phyloP scores from a whole-genome alignment of 1,140 invertebrate genomes.

The Tribolium madens region DNA sequence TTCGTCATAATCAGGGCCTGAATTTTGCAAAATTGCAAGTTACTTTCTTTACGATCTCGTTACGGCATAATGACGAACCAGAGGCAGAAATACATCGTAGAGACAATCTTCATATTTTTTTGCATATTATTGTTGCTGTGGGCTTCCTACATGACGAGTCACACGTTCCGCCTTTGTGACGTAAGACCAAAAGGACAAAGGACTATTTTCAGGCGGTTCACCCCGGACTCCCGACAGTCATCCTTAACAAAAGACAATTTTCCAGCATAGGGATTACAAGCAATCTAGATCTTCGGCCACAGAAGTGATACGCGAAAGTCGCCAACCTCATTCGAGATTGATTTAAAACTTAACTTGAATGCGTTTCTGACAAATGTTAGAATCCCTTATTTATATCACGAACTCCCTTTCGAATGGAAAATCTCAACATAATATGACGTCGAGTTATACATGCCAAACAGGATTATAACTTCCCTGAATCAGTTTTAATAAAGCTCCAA shows the following conservation, averaged over 20 bases:
- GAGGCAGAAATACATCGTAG: neutral
- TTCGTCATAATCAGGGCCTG: constrained; percentile 1
- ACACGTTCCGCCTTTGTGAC: too few species aligned
- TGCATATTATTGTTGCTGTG: neutral
- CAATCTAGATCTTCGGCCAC: constrained; percentile 10
- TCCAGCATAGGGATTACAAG: constrained; percentile 25
- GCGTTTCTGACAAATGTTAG: neutral
- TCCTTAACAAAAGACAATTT: constrained; percentile 25
- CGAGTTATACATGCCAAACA: neutral
- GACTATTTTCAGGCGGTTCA: constrained; percentile 46
- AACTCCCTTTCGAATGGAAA: neutral
- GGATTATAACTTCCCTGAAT: neutral
- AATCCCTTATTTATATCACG: constrained; percentile 1
- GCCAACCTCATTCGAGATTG: neutral
- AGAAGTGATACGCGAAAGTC: too few species aligned
- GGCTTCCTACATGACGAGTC: neutral
- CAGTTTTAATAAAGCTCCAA: too few species aligned
- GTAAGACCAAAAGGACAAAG: constrained; percentile 45
- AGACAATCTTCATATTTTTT: constrained; percentile 7
- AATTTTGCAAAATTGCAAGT: constrained; percentile 3
- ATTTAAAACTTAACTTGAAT: constrained; percentile 10
- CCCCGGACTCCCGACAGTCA: constrained; percentile 40
- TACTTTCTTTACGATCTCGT: neutral
- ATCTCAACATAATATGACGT: neutral
- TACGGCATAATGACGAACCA: too few species aligned